These are phyloP conservation scores for Calliopum simillimum DNA, from an alignment of 2,888 invertebrate genomes.

Conservation along the genomic window DNA sequence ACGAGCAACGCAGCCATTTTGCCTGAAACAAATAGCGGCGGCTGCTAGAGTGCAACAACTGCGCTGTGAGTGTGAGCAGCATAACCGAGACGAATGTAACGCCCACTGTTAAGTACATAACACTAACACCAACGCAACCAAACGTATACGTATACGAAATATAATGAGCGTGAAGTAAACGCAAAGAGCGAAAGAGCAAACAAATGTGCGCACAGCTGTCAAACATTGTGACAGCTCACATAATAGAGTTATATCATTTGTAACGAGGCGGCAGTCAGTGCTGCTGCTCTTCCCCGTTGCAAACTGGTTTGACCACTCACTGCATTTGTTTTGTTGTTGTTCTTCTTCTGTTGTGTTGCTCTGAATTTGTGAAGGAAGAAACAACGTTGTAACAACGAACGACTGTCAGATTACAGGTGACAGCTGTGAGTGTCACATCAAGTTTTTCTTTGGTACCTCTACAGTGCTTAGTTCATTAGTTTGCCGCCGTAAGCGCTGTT, in stretches of 20 bases:
- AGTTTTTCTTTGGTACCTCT: slow-evolving; percentile 29
- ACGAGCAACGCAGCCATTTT: slow-evolving; percentile 52
- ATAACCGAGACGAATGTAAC: slow-evolving; percentile 34
- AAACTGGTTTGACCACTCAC: slow-evolving; percentile 28
- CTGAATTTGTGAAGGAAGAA: slow-evolving; percentile 8
- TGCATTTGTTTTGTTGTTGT: background rate
- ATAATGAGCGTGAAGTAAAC: background rate
- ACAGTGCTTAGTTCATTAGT: slow-evolving; percentile 17
- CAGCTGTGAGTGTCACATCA: slow-evolving; percentile 65
- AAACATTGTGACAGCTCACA: slow-evolving; percentile 50
- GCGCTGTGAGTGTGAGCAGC: slow-evolving; percentile 39
- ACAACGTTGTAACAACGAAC: slow-evolving; percentile 28
- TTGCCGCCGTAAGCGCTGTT: slow-evolving; percentile 22
- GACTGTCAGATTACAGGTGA: slow-evolving; percentile 68
- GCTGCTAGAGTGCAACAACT: slow-evolving; percentile 30
- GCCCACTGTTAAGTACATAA: slow-evolving; percentile 34
- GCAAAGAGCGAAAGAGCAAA: slow-evolving; percentile 24
- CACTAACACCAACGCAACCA: slow-evolving; percentile 42
- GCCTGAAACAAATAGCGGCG: background rate
- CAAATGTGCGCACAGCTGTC: slow-evolving; percentile 57
- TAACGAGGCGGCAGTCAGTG: slow-evolving; percentile 54
- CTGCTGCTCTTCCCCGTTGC: background rate
- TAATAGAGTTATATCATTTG: slow-evolving; percentile 61
- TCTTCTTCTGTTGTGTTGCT: background rate
- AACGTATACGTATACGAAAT: slow-evolving; percentile 1